Conservation (phyloP, 2,888 invertebrate genomes). For the Ommatoiulus sabulosus region DNA sequence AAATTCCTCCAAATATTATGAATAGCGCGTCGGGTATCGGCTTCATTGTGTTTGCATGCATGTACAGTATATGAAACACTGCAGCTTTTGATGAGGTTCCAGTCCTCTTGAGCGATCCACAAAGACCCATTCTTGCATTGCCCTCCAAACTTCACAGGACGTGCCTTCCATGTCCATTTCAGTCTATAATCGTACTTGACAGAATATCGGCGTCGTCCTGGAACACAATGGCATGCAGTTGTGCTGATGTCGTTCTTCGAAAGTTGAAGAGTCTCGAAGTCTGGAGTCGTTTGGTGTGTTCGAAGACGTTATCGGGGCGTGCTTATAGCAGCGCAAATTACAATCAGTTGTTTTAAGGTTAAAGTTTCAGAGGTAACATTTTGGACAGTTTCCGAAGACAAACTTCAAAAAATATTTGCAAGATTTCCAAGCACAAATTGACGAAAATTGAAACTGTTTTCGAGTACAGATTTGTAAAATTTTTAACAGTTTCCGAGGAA, state of each 20-base stretch:
- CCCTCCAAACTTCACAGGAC: not conserved
- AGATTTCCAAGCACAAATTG: no score
- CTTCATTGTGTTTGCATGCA: not conserved
- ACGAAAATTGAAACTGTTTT: no score
- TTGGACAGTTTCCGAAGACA: no score
- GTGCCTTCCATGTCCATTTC: not conserved
- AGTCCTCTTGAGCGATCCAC: not conserved
- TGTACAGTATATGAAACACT: not conserved
- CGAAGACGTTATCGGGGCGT: no score
- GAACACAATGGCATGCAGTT: not conserved
- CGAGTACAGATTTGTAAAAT: no score
- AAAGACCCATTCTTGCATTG: not conserved
- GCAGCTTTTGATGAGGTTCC: not conserved
- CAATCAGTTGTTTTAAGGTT: no score
- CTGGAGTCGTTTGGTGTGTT: no score
- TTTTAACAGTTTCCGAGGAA: no score
- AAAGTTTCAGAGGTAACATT: no score
- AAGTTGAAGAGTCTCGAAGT: no score
- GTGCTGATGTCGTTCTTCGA: not conserved
- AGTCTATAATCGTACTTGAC: not conserved
- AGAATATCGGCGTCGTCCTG: not conserved
- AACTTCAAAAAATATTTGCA: no score
- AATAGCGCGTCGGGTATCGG: not conserved
- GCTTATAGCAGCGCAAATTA: no score
- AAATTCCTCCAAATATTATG: not conserved